Evolutionary conservation across 2,888 invertebrate genomes (phyloP), one percentile per base, ranked within the genome.

Genomic region (Lasius platythorax): DNA sequence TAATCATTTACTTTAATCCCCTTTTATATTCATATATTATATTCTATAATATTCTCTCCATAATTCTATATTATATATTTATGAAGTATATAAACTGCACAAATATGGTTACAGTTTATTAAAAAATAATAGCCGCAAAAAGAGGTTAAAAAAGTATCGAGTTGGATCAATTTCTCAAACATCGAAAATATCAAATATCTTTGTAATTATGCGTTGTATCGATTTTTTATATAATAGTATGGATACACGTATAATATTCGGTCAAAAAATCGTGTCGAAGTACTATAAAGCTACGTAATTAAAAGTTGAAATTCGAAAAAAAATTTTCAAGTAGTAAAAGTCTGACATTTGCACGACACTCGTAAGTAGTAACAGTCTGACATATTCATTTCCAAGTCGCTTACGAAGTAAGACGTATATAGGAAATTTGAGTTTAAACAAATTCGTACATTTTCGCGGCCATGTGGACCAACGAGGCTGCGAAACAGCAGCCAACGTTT

Each of bases 291-390:
- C 30, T 18, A 37, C 23, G 64, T n/a, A 28, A 76, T 64, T 64
- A 74, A 74, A 74, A 74, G 61, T 61, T 40, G 23, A 18, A 43
- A 11, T 63, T n/a, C 43, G 28, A 56, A 23, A 58, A 40, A 33
- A 4, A n/a, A 43, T 43, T 63, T 53, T 2, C 43, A 33, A 75
- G 66, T 76, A 76, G 66, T 76, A 81, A 64, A 83, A 67, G 68
- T 50, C 40, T 28, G 56, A 63, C 46, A 30, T 33, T 43, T 56
- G 23, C 53, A 43, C 23, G 43, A 68, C 58, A 30, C 23, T 68
- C 23, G 23, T 58, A 58, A 58, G 37, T 68, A 58, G 23, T 68
- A 68, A 68, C 28, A 78, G 67, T 43, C 68, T 28, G 9, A 30
- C 30, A 33, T 33, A 33, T 33, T 33, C 23, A 33, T 33, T 33